These are phyloP conservation scores for Holcopasites calliopsidis DNA, from an alignment of 1,140 invertebrate species.

Conservation along the genomic window DNA sequence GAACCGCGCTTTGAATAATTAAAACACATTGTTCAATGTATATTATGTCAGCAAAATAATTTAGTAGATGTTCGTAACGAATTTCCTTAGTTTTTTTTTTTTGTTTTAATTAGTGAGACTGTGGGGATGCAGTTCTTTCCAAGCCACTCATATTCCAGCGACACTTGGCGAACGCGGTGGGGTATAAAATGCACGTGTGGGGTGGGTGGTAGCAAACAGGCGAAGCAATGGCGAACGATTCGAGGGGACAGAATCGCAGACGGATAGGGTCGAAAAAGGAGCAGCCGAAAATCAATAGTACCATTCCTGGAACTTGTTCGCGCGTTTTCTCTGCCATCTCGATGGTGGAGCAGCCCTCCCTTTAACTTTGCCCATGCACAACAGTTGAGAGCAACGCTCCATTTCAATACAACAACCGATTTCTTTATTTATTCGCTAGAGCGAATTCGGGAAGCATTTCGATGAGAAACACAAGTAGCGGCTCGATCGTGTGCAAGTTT, in stretches of 20 bases:
- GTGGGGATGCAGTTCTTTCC: conserved; percentile 15
- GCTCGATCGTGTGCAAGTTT: too few species aligned
- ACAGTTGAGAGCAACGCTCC: too few species aligned
- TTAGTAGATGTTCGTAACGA: neutral
- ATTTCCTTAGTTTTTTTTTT: too few species aligned
- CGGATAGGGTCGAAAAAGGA: conserved; percentile 58
- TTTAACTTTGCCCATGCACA: neutral
- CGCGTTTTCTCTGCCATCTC: conserved; percentile 1
- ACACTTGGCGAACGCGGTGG: conserved; percentile 40
- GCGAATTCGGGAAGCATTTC: neutral
- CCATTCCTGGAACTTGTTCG: conserved; percentile 43
- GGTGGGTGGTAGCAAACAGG: conserved; percentile 26
- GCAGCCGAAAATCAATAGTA: conserved; percentile 60
- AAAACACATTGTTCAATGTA: neutral
- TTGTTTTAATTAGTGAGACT: too few species aligned
- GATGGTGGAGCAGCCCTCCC: neutral
- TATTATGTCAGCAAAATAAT: neutral
- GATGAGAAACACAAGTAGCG: neutral
- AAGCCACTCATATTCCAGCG: conserved; percentile 41
- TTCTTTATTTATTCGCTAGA: too few species aligned
- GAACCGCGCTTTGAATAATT: neutral
- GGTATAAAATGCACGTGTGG: conserved; percentile 38
- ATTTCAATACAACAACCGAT: too few species aligned
- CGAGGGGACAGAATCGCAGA: conserved; percentile 55
- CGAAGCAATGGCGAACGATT: conserved; percentile 55